phyloP scores from a whole-genome alignment of 64 coral and sea anemone species.

The Porites australiensis region DNA sequence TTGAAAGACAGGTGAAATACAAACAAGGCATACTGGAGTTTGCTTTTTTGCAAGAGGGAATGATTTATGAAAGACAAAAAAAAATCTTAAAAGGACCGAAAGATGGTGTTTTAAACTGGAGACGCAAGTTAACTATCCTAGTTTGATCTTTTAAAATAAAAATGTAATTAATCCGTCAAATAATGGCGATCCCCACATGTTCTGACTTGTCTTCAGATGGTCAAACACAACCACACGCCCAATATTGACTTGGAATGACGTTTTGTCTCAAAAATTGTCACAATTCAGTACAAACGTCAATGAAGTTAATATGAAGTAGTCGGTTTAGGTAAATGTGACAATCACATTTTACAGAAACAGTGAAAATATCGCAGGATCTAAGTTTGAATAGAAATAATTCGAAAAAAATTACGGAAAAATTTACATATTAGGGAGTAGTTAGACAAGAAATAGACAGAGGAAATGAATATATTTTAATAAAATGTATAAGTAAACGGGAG shows the following conservation, averaged over 20 bases:
- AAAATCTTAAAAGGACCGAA: not conserved
- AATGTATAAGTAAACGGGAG: slow-evolving; percentile 9
- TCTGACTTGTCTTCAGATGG: slow-evolving; percentile 40
- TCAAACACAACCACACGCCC: not conserved
- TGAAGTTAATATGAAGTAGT: not conserved
- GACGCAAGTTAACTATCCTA: not conserved
- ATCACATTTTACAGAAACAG: not conserved
- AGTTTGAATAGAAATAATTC: not conserved
- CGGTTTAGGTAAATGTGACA: not conserved
- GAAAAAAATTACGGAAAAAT: not conserved
- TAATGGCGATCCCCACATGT: not conserved
- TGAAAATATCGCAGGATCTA: slow-evolving; percentile 2
- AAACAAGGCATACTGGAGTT: not conserved
- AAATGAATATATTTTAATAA: slow-evolving; percentile 40
- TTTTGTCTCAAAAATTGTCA: slow-evolving; percentile 29
- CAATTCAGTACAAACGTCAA: not conserved
- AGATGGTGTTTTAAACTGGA: not conserved
- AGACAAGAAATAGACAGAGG: not conserved
- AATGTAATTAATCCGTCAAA: not conserved
- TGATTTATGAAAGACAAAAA: not conserved
- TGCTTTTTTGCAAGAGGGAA: not conserved
- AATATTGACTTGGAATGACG: not conserved
- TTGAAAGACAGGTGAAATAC: slow-evolving; percentile 16
- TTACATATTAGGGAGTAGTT: not conserved
- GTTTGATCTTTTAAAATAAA: not conserved